Base-by-base conservation (phyloP, 2,888 invertebrate genomes). In the Cenopis cana region DNA sequence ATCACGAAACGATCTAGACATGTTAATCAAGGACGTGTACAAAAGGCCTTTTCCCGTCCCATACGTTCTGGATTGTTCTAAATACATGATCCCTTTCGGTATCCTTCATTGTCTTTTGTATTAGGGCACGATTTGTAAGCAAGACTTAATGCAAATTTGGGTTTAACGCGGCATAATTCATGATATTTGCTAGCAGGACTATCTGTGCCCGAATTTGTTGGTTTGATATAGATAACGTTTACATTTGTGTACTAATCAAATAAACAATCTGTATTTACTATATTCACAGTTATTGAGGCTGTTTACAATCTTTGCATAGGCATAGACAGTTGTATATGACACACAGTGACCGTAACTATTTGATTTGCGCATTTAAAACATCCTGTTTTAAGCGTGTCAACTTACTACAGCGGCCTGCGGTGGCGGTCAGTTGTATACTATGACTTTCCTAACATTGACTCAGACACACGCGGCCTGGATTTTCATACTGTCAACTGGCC, bases 101-200 rank as follows among this genome's bases (percentile, higher is more conserved):
- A 41, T 36, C 59, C 20, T 41, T 14, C 24, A 66, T 24, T 46
- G 54, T 54, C 66, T 60, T 66, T 70, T 60, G 66, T 70, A 60
- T 60, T 20, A 41, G 33, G 46, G 33, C 65, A 46, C 66, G 54
- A 69, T 69, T 65, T 64, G 64, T 69, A 52, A 66, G 60, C 69
- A 38, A 55, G 46, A 36, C 65, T 54, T 52, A 66, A 70, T 70
- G 70, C 66, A 55, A 70, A 70, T 70, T 38, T 17, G 60, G 70
- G 70, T 62, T 69, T 61, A 69, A 52, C 38, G 65, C 54, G 14
- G 55, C 14, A 59, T 70, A 66, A 70, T 70, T 70, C 70, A 54
- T 59, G 70, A 60, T 59, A 70, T 70, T 59, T 60, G 66, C 46
- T 60, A 24, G 66, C 41, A 33, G 41, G 55, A 46, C 55, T 24